Base-by-base conservation (phyloP, 2,113 vertebrate species). In the Chunga burmeisteri region DNA sequence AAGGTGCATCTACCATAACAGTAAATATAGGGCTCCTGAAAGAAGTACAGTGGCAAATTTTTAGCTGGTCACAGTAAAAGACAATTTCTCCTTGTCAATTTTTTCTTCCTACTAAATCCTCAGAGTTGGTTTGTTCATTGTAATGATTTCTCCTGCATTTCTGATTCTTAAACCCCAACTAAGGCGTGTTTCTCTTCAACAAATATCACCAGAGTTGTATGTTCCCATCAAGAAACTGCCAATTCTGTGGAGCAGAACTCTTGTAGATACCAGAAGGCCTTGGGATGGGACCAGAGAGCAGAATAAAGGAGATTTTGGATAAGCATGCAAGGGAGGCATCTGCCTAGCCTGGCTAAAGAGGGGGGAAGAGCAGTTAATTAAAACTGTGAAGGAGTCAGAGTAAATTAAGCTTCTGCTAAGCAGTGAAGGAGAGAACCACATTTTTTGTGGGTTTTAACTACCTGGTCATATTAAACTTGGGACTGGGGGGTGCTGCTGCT, bases 241-340 rank as follows among this genome's bases (percentile, higher is more conserved):
- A 13, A 8, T 88, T 85, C 40, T 65, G 25, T 68, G 50, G 34
- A 53, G 29, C 30, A 40, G 36, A 66, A 46, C 13, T 40, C 53
- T 58, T 68, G n/a, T 30, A 80, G 36, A 36, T 71, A 47, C 36
- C 30, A 32, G 15, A 88, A 65, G 49, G 30, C 36, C 13, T 80
- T 72, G 34, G 22, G 19, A 21, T 4, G 4, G 14, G 25, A 3
- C 2, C 0, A 0, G 14, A 22, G 59, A 70, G 29, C 22, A 47
- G 65, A 75, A 40, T 58, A 81, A 67, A 71, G 50, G 19, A 44
- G 30, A 5, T 34, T 30, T 71, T 71, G 47, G 34, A 6, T 44
- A n/a, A 77, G 36, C 18, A 9, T 79, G 14, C 34, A 42, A 42
- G 25, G 52, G 56, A 68, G 27, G 20, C 42, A 56, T 13, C 65